Conservation (phyloP, 2,113 vertebrate species). For the Spilogale gracilis region DNA sequence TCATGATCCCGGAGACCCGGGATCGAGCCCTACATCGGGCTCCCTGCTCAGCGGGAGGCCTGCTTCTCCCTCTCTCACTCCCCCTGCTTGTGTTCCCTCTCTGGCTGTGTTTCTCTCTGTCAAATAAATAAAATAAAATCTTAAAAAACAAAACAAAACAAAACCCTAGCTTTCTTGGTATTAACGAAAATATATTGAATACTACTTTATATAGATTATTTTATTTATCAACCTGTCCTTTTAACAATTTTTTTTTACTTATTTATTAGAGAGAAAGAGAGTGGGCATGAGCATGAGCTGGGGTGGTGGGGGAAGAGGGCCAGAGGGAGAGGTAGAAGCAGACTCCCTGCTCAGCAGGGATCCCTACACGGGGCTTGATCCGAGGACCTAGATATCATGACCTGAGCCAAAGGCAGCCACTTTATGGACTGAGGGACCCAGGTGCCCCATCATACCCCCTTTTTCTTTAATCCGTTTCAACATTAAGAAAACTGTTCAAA, state of each 20-base stretch:
- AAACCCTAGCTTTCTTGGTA: not conserved
- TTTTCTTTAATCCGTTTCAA: not conserved
- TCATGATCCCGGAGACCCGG: too few relatives aligned
- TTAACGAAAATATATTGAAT: not conserved
- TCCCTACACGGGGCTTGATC: too few relatives aligned
- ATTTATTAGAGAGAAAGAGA: not conserved
- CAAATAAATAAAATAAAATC: too few relatives aligned
- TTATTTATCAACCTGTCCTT: not conserved
- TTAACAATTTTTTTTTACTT: not conserved
- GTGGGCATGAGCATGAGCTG: not conserved
- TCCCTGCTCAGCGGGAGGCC: too few relatives aligned
- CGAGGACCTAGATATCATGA: too few relatives aligned
- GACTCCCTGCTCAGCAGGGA: not conserved
- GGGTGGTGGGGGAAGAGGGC: not conserved
- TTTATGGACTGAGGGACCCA: not conserved
- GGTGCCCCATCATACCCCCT: not conserved
- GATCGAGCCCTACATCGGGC: too few relatives aligned
- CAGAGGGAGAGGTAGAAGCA: not conserved
- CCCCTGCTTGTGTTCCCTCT: too few relatives aligned
- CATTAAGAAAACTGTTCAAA: slow-evolving; percentile 36
- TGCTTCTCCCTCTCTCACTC: too few relatives aligned
- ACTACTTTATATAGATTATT: not conserved
- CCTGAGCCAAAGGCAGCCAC: not conserved
- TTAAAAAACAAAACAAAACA: too few relatives aligned
- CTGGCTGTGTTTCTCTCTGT: too few relatives aligned